Evolutionary conservation across 2,888 invertebrate species (phyloP).

Genomic region (Esperia sulphurella): DNA sequence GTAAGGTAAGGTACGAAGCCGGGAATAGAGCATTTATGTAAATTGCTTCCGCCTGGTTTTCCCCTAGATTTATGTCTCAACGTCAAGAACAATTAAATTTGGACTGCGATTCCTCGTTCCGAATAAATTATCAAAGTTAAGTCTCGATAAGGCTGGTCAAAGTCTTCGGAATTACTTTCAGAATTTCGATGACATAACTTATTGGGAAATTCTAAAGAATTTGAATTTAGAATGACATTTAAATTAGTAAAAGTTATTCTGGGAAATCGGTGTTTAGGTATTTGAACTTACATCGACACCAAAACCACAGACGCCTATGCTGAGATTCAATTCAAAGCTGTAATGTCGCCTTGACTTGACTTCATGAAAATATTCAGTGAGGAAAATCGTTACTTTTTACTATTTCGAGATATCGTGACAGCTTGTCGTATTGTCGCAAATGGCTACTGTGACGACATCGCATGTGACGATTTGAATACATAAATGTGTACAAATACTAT

Average conservation of each 20-base stretch:
- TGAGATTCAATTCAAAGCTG: too few relatives aligned
- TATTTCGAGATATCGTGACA: conserved; percentile 8
- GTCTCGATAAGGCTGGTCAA: conserved; percentile 21
- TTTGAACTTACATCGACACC: too few relatives aligned
- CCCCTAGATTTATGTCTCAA: conserved; percentile 63
- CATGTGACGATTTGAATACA: conserved; percentile 4
- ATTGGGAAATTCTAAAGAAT: neutral
- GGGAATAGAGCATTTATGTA: conserved; percentile 65
- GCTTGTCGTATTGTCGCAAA: conserved; percentile 8
- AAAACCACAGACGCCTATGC: too few relatives aligned
- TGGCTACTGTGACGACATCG: neutral
- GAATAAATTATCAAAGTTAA: conserved; percentile 61
- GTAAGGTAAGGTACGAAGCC: conserved; percentile 55
- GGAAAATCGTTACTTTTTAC: conserved; percentile 6
- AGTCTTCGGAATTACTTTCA: conserved; percentile 1
- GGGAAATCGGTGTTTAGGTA: too few relatives aligned
- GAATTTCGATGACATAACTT: neutral
- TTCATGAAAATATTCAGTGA: neutral
- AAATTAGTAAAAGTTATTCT: neutral
- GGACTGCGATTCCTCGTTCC: conserved; percentile 52
- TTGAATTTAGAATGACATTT: neutral
- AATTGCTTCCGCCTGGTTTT: conserved; percentile 70
- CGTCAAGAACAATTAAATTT: conserved; percentile 74
- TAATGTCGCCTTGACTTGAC: neutral
- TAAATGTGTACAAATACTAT: neutral